Percentiles rank a stretch among this genome's conserved stretches.
These are phyloP conservation scores for Cyaniris semiargus DNA, from an alignment of 2,888 invertebrate species.

Conservation along the genomic window DNA sequence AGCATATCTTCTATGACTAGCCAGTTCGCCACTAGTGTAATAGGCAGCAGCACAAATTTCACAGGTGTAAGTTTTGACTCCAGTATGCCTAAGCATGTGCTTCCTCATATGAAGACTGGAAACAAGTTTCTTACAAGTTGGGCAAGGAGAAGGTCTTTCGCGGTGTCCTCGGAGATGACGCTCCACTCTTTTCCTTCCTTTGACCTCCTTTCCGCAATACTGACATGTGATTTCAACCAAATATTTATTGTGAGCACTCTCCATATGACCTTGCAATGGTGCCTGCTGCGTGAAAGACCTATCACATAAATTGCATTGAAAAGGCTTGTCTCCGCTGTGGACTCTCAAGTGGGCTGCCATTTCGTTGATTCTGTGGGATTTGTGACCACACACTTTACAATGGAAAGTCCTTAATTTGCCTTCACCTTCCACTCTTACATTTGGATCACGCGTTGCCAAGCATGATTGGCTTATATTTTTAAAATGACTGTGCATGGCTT, in stretches of 20 bases:
- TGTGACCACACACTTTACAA: conserved; percentile 59
- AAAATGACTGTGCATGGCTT: conserved; percentile 51
- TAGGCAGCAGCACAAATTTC: conserved; percentile 64
- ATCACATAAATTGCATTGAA: conserved; percentile 54
- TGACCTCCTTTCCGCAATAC: conserved; percentile 60
- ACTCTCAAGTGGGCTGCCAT: conserved; percentile 53
- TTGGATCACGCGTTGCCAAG: conserved; percentile 42
- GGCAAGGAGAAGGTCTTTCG: conserved; percentile 47
- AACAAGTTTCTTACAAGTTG: conserved; percentile 54
- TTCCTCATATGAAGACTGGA: conserved; percentile 46
- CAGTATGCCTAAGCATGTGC: conserved; percentile 62
- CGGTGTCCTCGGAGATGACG: conserved; percentile 56
- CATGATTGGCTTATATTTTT: conserved; percentile 48
- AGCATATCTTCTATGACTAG: conserved; percentile 54
- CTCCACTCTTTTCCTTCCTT: conserved; percentile 54
- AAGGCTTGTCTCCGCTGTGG: conserved; percentile 62
- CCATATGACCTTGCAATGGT: conserved; percentile 57
- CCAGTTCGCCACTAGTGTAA: conserved; percentile 57
- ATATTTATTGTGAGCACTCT: conserved; percentile 53
- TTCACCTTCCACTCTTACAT: conserved; percentile 51
- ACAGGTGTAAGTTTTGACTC: conserved; percentile 58
- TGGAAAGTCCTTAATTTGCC: conserved; percentile 52
- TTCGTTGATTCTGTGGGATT: conserved; percentile 53
- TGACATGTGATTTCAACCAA: conserved; percentile 57
- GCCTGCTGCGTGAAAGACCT: conserved; percentile 57